These are phyloP conservation scores for Aphaenogaster ashmeadi DNA, from an alignment of 1,140 invertebrate genomes.

Conservation along the genomic window DNA sequence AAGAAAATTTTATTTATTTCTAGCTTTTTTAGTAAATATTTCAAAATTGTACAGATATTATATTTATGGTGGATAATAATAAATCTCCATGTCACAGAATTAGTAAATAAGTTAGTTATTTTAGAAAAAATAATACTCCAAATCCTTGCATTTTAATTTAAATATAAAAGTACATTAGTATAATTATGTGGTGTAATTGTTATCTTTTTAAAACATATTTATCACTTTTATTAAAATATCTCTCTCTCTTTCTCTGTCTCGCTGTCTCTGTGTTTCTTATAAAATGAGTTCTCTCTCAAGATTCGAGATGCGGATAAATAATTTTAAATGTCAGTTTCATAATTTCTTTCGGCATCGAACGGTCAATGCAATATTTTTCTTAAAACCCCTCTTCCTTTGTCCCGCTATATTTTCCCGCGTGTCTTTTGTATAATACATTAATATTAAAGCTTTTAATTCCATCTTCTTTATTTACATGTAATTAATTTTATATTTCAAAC, in stretches of 20 bases:
- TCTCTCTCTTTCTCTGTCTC: neutral
- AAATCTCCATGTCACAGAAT: neutral
- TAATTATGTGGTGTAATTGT: neutral
- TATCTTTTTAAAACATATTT: constrained; percentile 2
- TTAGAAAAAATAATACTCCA: neutral
- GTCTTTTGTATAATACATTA: neutral
- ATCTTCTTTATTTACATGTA: neutral
- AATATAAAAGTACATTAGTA: neutral
- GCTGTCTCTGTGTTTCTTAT: neutral
- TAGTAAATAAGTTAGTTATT: neutral
- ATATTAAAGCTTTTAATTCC: neutral
- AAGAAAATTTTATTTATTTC: neutral
- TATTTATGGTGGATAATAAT: neutral
- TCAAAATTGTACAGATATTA: neutral
- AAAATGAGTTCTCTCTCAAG: neutral
- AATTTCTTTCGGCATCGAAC: neutral
- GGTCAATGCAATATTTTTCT: neutral
- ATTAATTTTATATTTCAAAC: constrained; percentile 10
- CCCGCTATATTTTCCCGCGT: neutral
- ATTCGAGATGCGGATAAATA: neutral
- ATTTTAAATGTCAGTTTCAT: constrained; percentile 1
- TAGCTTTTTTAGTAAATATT: neutral
- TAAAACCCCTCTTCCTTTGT: neutral
- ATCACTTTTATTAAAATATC: neutral
- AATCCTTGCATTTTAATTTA: neutral